Conservation (phyloP, 2,797 vertebrate species). For the Crenichthys baileyi region DNA sequence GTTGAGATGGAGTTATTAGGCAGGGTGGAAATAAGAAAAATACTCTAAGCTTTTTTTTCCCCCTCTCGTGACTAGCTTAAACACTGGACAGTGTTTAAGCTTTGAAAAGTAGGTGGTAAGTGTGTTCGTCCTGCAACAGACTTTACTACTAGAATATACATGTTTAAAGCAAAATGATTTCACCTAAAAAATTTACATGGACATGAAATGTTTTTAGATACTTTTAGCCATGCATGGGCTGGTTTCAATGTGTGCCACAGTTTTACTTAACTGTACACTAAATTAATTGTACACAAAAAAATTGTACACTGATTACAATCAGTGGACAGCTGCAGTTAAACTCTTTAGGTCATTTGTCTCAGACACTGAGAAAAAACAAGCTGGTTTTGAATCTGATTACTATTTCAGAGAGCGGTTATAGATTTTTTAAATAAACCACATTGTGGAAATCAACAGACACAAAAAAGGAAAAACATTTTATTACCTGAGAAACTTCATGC, state of each 20-base stretch:
- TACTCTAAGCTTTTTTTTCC: background rate
- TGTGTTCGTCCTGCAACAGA: background rate
- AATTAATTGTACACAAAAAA: no score
- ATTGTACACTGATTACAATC: background rate
- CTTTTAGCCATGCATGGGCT: background rate
- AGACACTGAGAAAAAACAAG: background rate
- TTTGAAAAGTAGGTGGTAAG: background rate
- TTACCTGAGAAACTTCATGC: background rate
- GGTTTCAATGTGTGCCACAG: no score
- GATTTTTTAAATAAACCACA: no score
- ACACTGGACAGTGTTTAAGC: background rate
- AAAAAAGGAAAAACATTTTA: background rate
- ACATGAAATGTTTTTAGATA: background rate
- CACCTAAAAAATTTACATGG: background rate
- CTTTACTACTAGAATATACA: background rate
- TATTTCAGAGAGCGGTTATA: background rate
- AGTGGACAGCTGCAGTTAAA: background rate
- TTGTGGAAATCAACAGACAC: background rate
- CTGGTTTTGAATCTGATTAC: background rate
- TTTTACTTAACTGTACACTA: no score
- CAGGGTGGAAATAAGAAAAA: background rate
- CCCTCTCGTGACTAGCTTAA: background rate
- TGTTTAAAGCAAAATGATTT: background rate
- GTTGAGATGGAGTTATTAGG: conserved; percentile 28
- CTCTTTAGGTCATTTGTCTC: background rate